Base-by-base conservation (phyloP, 2,797 vertebrate species). In the Pteronotus mesoamericanus region DNA sequence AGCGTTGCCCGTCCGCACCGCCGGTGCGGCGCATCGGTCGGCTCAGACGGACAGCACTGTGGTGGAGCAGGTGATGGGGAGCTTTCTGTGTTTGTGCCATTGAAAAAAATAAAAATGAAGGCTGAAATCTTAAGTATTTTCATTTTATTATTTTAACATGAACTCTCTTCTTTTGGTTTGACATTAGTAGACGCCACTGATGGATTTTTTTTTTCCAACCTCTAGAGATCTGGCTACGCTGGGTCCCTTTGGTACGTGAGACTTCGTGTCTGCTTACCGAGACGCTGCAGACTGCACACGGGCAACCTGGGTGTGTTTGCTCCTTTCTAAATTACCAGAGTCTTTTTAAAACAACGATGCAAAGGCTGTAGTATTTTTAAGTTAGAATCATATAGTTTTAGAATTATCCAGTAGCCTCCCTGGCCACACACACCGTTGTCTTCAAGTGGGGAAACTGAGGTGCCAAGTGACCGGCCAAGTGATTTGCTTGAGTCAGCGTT, bases 181-280 rank as follows among this genome's bases (percentile, higher is more conserved):
- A 88, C 72, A 26, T 80, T 77, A 92, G 57, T 87, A 79, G 42
- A 93, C 83, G 61, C 66, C 34, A 24, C 95, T 79, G 69, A 87
- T 91, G 53, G 16, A 59, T 6, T 5, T 89, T 92, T 96, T 96
- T 90, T 53, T 83, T 88, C 55, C 9, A 90, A 51, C 37, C 61
- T 94, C 1, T 74, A 68, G 92, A 91, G 82, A 46, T 75, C 44
- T 44, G 84, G 24, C 92, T 86, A 61, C 95, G 2, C 53, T 92
- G 80, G 75, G 21, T 77, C 55, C 80, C 61, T 95, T 59, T 42
- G 37, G 26, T 39, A 2, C 57, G 11, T 68, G 44, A n/a, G 85
- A 89, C 79, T 55, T 89, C n/a, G 55, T 68, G 39, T 93, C n/a
- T 96, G 66, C 91, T 96, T 96, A 59, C 75, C 80, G 1, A 97